Base-by-base conservation (phyloP, 2,888 invertebrate species). In the Epistrophe grossulariae region DNA sequence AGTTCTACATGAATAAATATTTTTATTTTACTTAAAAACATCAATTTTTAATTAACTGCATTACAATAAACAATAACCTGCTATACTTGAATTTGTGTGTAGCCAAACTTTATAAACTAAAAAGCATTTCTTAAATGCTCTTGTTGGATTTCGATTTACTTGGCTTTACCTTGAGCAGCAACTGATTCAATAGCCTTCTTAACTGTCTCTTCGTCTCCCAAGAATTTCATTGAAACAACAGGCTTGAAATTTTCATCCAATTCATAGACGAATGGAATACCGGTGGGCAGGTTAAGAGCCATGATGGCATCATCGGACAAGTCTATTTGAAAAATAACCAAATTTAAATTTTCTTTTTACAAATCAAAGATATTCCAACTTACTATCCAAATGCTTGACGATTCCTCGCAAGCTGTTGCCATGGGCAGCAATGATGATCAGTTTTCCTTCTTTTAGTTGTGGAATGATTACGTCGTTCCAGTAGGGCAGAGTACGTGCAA, bases 351-450 rank as follows among this genome's bases (percentile, higher is more conserved):
- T 60, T 50, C 13, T 13, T 0, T 8, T 19, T 15, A 35, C 38
- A 35, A 24, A 9, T 38, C 13, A 7, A 17, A 52, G 7, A 15
- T 6, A 19, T 10, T 8, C 17, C 2, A 59, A 93, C 94, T 94
- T 93, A 96, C 96, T 94, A 92, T 97, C 97, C 92, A 98, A 95
- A 94, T 97, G 96, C 93, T 97, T 98, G 3, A 98, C 97, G 90
- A 98, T 97, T 89, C 97, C 97, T 90, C 97, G 94, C 77, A 98
- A 94, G 92, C 97, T 97, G 93, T 97, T 98, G 77, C 97, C 97
- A 91, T 98, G 98, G 48, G 97, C 97, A 35, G 97, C 97, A 90
- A 98, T 97, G 68, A 98, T 95, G 85, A 98, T 96, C 68, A 93
- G 95, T 92, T 97, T 97, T 89, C 97, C 97, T 89, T 94, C 96